Evolutionary conservation across 2,888 invertebrate genomes (phyloP).

Genomic region (Brachycybe producta): DNA sequence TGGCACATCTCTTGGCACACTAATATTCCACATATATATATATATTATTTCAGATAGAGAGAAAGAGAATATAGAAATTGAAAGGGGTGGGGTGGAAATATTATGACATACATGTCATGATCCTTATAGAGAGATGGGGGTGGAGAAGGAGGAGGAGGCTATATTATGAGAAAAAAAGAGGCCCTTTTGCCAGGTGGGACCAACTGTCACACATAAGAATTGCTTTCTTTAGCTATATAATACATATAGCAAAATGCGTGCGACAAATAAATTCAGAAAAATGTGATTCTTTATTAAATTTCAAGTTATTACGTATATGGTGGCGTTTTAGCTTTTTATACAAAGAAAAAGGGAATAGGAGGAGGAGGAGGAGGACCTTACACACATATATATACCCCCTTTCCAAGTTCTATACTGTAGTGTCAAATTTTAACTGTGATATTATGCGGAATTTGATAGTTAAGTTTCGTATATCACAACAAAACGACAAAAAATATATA

Average conservation of each 20-base stretch:
- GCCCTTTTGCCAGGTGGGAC: slow-evolving; percentile 11
- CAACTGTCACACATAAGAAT: slow-evolving; percentile 10
- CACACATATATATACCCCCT: no score
- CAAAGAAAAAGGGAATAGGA: no score
- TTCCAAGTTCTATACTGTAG: no score
- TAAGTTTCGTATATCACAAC: slow-evolving; percentile 1
- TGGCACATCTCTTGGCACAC: no score
- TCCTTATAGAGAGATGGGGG: background rate
- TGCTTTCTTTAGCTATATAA: slow-evolving; percentile 3
- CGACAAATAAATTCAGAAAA: slow-evolving; percentile 17
- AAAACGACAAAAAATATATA: no score
- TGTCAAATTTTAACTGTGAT: slow-evolving; percentile 11
- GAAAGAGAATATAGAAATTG: background rate
- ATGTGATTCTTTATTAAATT: slow-evolving; percentile 20
- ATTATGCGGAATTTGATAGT: slow-evolving; percentile 9
- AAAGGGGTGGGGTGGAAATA: slow-evolving; percentile 1
- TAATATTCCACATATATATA: no score
- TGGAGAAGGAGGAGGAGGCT: no score
- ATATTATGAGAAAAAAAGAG: slow-evolving; percentile 2
- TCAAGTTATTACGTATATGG: slow-evolving; percentile 18
- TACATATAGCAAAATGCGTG: slow-evolving; percentile 1
- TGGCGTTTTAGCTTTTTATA: no score
- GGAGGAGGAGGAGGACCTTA: no score
- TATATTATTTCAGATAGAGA: no score
- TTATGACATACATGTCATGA: background rate